Evolutionary conservation across 23 tunicate species (phyloP).

Genomic region (Trididemnum nubilum): DNA sequence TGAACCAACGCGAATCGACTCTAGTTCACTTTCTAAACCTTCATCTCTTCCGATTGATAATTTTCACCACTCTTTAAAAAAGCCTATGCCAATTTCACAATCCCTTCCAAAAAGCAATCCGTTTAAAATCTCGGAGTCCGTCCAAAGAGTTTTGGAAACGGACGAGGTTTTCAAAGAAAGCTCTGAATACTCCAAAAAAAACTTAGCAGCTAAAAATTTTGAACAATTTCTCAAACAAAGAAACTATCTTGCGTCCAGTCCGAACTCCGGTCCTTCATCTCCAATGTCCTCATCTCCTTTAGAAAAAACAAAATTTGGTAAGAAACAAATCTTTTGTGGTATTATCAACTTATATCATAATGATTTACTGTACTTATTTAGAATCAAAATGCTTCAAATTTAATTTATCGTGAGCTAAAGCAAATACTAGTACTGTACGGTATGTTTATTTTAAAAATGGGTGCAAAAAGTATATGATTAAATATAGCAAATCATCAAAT

Average conservation of each 20-base stretch:
- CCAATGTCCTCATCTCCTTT: not conserved
- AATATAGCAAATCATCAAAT: no score
- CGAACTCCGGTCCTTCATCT: not conserved
- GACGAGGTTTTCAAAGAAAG: conserved; percentile 20
- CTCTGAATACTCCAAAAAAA: not conserved
- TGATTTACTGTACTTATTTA: no score
- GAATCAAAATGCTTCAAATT: no score
- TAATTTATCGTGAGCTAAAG: no score
- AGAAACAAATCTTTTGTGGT: no score
- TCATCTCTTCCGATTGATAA: not conserved
- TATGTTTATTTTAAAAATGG: no score
- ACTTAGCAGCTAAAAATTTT: not conserved
- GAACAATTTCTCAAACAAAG: conserved; percentile 3
- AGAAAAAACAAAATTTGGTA: not conserved
- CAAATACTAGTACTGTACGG: no score
- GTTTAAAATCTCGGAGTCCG: not conserved
- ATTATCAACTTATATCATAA: no score
- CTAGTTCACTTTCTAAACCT: not conserved
- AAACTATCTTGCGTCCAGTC: not conserved
- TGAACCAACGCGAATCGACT: not conserved
- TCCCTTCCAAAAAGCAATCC: no score
- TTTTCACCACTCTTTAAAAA: not conserved
- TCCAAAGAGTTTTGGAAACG: not conserved
- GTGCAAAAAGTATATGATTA: no score
- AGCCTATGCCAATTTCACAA: not conserved